Base-by-base conservation (phyloP, 2,797 vertebrate species). In the Neosilurus hyrtlii region DNA sequence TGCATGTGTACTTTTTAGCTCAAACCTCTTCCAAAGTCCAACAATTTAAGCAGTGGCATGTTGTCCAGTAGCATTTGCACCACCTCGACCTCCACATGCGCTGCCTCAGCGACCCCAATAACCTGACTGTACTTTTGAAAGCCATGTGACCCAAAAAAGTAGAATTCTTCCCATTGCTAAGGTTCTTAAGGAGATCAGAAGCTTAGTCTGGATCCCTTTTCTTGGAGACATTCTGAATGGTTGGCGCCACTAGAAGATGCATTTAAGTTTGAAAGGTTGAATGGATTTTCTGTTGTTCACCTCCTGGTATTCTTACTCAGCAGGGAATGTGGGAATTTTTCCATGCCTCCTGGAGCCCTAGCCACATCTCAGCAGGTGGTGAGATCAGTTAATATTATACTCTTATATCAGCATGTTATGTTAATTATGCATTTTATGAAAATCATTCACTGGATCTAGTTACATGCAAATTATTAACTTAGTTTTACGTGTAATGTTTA, bases 11-110 rank as follows among this genome's bases (percentile, higher is more conserved):
- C 81, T n/a, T 16, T 89, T 89, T 86, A 68, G 30, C 85, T 89
- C 76, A 79, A 85, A 87, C 86, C 62, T 56, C 65, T 88, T 91
- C 86, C 89, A 92, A 93, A 93, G 93, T 93, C 88, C 91, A 88
- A 43, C 71, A 43, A 43, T 24, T 52, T 9, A 54, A 80, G 57
- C 22, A 62, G 54, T 66, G 54, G 68, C 89, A 89, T 88, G 84
- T 75, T 87, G 24, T 82, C 56, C 68, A 12, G 61, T 74, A 1
- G n/a, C 22, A 79, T 77, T 9, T 78, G 76, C 57, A 67, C 59
- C 49, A 8, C 43, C 26, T 54, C 70, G 30, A 30, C 30, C 26
- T 83, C 51, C 73, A 5, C 11, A 82, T 76, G 67, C 73, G 54
- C 66, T 56, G 52, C 61, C 7, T 67, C 75, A 0, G 68, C 62